Conservation (phyloP, 2,888 invertebrate species). For the Stramonita haemastoma region DNA sequence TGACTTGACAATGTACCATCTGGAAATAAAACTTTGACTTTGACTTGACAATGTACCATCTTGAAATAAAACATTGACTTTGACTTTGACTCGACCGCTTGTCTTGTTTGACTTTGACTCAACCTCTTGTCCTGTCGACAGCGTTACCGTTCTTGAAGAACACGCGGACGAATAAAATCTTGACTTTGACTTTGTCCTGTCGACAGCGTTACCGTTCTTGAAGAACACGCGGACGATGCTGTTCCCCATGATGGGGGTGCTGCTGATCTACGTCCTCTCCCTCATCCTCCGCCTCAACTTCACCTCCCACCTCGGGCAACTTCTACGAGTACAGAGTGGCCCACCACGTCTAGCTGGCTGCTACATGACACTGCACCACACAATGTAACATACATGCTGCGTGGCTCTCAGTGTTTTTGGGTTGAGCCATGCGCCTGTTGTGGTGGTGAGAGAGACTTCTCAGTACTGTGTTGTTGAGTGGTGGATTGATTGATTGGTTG, state of each 20-base stretch:
- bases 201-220: conserved; percentile 89
- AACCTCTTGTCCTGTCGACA: no score
- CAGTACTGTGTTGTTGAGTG: background rate
- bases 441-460: background rate
- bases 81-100: no score
- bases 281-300: conserved; percentile 90
- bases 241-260: conserved; percentile 87
- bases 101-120: no score
- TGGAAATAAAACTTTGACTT: no score
- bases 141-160: no score
- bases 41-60: no score
- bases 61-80: no score
- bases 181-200: conserved; percentile 66
- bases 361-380: background rate
- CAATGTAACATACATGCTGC: background rate
- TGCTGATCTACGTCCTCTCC: conserved; percentile 87
- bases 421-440: background rate
- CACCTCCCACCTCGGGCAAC: conserved; percentile 86
- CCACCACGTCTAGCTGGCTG: background rate
- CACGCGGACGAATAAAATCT: no score
- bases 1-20: no score
- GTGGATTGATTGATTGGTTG: background rate
- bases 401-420: background rate
- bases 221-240: conserved; percentile 91
- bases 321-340: conserved; percentile 89